A percentile compares a stretch with the other conserved stretches of the same genome.
phyloP scores from a whole-genome alignment of 2,888 invertebrate genomes.

The Laspeyria flexula region DNA sequence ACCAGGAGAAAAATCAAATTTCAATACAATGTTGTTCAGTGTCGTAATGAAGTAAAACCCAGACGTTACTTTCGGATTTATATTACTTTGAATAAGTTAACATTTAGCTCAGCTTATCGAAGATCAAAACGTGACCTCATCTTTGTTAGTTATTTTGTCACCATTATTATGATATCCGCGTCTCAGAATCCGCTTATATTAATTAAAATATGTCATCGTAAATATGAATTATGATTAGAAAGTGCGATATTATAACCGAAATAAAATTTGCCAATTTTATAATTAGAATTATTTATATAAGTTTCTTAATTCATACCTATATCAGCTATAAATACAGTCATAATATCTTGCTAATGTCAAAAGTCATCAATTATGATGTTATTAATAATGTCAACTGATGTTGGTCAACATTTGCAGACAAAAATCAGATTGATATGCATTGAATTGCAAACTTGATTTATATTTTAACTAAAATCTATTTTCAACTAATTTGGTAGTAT shows the following conservation, averaged over 20 bases:
- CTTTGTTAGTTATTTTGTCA: background rate
- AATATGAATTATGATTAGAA: constrained; percentile 14
- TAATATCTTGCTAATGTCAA: constrained; percentile 1
- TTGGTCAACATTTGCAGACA: background rate
- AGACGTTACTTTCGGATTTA: background rate
- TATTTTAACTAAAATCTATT: no score
- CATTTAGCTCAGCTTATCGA: background rate
- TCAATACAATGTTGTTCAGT: no score
- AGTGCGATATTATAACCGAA: constrained; percentile 6
- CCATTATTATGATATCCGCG: constrained; percentile 2
- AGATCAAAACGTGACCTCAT: background rate
- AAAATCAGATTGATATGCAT: no score
- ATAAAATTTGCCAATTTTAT: background rate
- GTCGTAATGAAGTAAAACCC: no score
- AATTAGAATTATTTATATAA: constrained; percentile 1
- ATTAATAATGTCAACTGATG: constrained; percentile 2
- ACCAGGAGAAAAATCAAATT: no score
- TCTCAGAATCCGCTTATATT: constrained; percentile 12
- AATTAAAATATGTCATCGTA: constrained; percentile 8
- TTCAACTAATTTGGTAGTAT: no score
- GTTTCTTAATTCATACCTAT: background rate
- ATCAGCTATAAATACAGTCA: no score
- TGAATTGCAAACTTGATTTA: no score
- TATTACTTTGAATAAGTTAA: background rate
- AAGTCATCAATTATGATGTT: constrained; percentile 9